Conservation (phyloP, 2,888 invertebrate genomes). For the Papilio elwesi region DNA sequence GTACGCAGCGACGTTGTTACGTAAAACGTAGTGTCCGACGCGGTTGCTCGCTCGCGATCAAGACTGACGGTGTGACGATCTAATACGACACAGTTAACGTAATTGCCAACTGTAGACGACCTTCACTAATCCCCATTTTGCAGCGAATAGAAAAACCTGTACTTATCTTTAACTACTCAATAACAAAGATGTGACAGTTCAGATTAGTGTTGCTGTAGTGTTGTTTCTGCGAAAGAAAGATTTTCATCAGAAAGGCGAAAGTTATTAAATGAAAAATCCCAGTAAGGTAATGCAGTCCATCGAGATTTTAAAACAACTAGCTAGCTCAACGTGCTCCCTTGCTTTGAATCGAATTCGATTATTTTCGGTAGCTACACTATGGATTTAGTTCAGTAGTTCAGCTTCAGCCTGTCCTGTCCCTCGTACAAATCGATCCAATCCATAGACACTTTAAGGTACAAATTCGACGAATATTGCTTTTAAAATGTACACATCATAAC, state of each 20-base stretch:
- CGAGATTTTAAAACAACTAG: slow-evolving; percentile 11
- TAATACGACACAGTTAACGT: slow-evolving; percentile 50
- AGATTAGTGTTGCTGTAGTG: slow-evolving; percentile 18
- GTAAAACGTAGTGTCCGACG: slow-evolving; percentile 52
- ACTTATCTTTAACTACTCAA: slow-evolving; percentile 9
- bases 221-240: background rate
- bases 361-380: slow-evolving; percentile 16
- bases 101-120: slow-evolving; percentile 55
- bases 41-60: slow-evolving; percentile 42
- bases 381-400: background rate
- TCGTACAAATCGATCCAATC: slow-evolving; percentile 23
- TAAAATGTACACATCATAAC: too few species aligned
- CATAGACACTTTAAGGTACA: slow-evolving; percentile 44
- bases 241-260: background rate
- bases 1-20: slow-evolving; percentile 49
- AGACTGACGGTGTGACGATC: slow-evolving; percentile 37
- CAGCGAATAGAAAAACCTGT: slow-evolving; percentile 66
- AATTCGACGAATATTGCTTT: background rate
- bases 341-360: background rate
- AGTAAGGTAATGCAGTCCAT: slow-evolving; percentile 1
- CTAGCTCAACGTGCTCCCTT: background rate
- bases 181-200: slow-evolving; percentile 26
- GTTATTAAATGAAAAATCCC: background rate
- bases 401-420: background rate
- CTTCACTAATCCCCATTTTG: slow-evolving; percentile 73